Evolutionary conservation across 2,888 invertebrate species (phyloP), one percentile per base, ranked within the genome.

Genomic region (Mesodorylaimus sp.): DNA sequence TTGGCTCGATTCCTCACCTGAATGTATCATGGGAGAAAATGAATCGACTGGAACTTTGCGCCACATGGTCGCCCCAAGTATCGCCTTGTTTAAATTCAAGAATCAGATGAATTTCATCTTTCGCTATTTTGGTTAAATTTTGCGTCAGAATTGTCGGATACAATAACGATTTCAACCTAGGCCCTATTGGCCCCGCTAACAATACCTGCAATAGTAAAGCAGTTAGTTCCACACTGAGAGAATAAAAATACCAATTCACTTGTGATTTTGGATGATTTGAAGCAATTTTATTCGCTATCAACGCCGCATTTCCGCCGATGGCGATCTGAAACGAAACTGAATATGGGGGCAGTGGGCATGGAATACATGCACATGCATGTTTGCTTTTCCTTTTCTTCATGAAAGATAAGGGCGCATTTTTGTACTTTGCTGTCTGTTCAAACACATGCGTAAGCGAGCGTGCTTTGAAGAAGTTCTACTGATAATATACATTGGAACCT

Each of bases 241-340:
- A 3, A n/a, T 13, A 3, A 53, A 19, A 38, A 39, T 21, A 26
- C 10, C 36, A 36, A 7, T 26, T 44, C 26, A 70, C 69, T 55
- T 66, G 57, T 3, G 64, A 61, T 28, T 66, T 57, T 44, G 69
- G 67, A 52, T 69, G 70, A 44, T 60, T 59, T 19, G 61, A 58
- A 3, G 68, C 62, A 36, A 70, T 66, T 51, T 55, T 28, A 25
- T 64, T 66, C 29, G 63, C 64, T 66, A 72, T 70, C 29, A 72
- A 55, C 3, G 70, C 71, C 7, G 70, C 72, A 61, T 72, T 72
- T 13, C 71, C 72, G 46, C 72, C 72, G 50, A 72, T 63, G 54
- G 61, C 64, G 54, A 63, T 63, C 66, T 70, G 61, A 41, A 60
- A 57, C 21, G n/a, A 21, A 19, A 41, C 7, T 19, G 19, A 42